Base-by-base conservation (phyloP, 2,113 vertebrate genomes). In the Ptychochromis oligacanthus region DNA sequence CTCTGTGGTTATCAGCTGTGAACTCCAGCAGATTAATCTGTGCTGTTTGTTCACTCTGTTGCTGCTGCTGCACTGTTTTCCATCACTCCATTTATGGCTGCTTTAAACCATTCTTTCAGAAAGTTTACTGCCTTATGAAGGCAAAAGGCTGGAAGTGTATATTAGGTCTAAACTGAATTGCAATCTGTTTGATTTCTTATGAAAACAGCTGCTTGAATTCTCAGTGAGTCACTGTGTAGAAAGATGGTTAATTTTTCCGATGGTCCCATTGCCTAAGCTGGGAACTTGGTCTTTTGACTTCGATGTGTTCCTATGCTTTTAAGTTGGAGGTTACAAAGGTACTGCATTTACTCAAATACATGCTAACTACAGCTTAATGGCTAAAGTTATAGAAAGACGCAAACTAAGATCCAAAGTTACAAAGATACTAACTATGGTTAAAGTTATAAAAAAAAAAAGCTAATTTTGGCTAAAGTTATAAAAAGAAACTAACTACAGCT, bases 31-130 rank as follows among this genome's bases (percentile, higher is more conserved):
- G 0, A 80, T 85, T 58, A 17, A 65, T 82, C 49, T 56, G 49
- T 22, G 59, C 0, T 70, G 65, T 52, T 72, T 52, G 65, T 28
- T 72, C 65, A 4, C 62, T 67, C 62, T 11, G n/a, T 46, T 59
- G 81, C 22, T 17, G 75, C 72, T 54, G 75, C 46, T 10, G 43
- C 43, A 38, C 83, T 80, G 78, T 34, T 54, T 58, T 26, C 40
- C 62, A 14, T 85, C 79, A 55, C 2, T 13, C 38, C 38, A n/a
- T 55, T 57, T 22, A 52, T 38, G 18, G 55, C 57, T 5, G 13
- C 20, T 67, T 60, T 52, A 36, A 78, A 78, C 78, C 75, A 59
- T 26, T 36, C 20, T 14, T 43, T 59, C 15, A 57, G 3, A 31
- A 31, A 31, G 74, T 54, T 72, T 72, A 72, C 26, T 54, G 67